Evolutionary conservation across 2,888 invertebrate genomes (phyloP).

Genomic region (Petrolisthes cinctipes): DNA sequence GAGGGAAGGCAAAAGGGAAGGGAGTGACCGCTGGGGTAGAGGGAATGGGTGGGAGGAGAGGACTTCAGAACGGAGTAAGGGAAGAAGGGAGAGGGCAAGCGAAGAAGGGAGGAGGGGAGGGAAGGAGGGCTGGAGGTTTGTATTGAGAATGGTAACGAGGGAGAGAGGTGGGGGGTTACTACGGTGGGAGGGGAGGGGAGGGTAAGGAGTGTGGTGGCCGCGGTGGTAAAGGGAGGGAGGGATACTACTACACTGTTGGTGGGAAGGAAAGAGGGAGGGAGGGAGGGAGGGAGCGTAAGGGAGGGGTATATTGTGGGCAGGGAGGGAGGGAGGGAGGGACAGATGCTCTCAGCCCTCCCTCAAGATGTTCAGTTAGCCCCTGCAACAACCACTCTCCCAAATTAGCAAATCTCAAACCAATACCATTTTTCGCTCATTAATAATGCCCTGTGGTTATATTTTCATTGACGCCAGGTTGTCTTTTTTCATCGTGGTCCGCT

Average conservation of each 20-base stretch:
- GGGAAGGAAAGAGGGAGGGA: neutral
- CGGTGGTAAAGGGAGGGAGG: neutral
- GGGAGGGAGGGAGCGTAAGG: neutral
- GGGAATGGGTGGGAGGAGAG: neutral
- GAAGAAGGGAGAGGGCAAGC: neutral
- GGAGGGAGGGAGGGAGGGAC: neutral
- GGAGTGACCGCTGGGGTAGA: neutral
- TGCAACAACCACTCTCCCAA: constrained; percentile 22
- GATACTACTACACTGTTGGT: neutral
- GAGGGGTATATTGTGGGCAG: neutral
- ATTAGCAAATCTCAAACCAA: neutral
- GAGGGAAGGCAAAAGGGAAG: neutral
- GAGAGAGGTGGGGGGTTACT: neutral
- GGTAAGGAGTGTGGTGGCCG: neutral
- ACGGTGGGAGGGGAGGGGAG: neutral
- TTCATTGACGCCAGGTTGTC: neutral
- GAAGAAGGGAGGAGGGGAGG: neutral
- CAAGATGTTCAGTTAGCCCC: constrained; percentile 32
- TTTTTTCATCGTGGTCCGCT: neutral
- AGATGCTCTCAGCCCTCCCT: neutral
- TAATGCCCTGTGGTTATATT: neutral
- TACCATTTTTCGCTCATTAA: neutral
- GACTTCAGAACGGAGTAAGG: neutral
- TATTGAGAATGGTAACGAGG: neutral
- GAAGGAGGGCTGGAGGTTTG: neutral